Percentiles rank a stretch among this genome's conserved stretches.
Evolutionary conservation across 1,140 invertebrate species (phyloP).

Genomic region (Drosophila nasuta): DNA sequence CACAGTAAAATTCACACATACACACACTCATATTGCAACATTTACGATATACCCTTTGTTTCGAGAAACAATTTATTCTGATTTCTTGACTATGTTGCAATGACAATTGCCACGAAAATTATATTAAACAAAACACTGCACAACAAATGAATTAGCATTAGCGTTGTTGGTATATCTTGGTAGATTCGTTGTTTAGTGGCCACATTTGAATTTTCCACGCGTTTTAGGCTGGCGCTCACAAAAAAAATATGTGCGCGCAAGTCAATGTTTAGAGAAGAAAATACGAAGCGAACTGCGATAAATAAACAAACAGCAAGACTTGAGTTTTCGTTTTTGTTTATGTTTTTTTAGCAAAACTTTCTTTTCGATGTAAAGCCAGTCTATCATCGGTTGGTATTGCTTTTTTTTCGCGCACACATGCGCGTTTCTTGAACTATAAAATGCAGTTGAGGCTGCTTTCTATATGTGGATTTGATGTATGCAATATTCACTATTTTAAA

Average conservation of each 20-base stretch:
- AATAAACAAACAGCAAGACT: conserved; percentile 64
- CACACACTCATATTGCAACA: conserved; percentile 58
- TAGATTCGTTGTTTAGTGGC: conserved; percentile 6
- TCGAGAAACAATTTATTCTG: conserved; percentile 34
- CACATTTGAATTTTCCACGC: conserved; percentile 55
- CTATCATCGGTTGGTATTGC: conserved; percentile 42
- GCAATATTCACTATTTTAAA: conserved; percentile 42
- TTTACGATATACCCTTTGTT: conserved; percentile 28
- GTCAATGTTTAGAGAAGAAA: conserved; percentile 56
- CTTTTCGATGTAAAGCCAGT: conserved; percentile 68
- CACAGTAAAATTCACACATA: conserved; percentile 41
- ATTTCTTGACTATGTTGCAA: conserved; percentile 22
- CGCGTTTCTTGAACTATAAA: conserved; percentile 63
- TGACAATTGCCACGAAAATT: conserved; percentile 15
- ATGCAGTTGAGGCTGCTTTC: conserved; percentile 71
- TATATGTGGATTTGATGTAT: conserved; percentile 53
- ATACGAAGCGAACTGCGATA: conserved; percentile 63
- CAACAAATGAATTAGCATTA: conserved; percentile 11
- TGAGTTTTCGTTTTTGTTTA: conserved; percentile 67
- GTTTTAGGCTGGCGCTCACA: conserved; percentile 36
- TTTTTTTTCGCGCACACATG: conserved; percentile 58
- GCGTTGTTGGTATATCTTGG: background rate
- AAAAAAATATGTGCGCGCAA: conserved; percentile 41
- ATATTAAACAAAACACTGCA: conserved; percentile 19
- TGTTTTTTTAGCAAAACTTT: conserved; percentile 75